Evolutionary conservation across 2,797 vertebrate species (phyloP), one percentile per base, ranked within the genome.

Genomic region (Morelia viridis): DNA sequence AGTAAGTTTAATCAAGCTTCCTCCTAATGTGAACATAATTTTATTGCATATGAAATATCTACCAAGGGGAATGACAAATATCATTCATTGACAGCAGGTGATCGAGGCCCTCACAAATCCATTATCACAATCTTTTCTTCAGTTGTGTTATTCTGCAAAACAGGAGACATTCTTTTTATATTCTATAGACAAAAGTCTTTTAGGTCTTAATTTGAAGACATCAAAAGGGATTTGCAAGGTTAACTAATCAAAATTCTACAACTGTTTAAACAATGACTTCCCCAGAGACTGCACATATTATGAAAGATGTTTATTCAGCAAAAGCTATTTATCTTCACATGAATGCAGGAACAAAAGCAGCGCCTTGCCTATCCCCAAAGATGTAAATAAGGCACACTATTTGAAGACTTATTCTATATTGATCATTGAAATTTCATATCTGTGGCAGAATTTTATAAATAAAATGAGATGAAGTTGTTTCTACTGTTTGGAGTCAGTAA

Each of bases 361-460:
- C 62, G 83, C 71, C 89, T 68, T 95, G 92, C 92, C 92, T 94
- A 31, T 5, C 3, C 12, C 1, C 2, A 84, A 57, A 64, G 46
- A 90, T 87, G 86, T 92, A 85, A 92, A 65, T 84, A 61, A 87
- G 1, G 85, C 22, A n/a, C 88, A 56, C 88, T 24, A 0, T 8
- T 86, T 84, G 92, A 35, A 4, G 89, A 41, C 90, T 94, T 71
- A n/a, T 4, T 84, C 15, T n/a, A 24, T 50, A 56, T 26, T 83
- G 94, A 89, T 89, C 9, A 19, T 41, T 90, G 53, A 60, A n/a
- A 94, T 92, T 94, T 93, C 10, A 95, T 61, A 90, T 90, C 68
- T 91, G 8, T 93, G 46, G 13, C 94, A 8, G 2, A 56, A 93
- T 94, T 89, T 91, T 88, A 76, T 65, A 93, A 87, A 85, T 87